Conservation (phyloP, 2,888 invertebrate genomes). For the Agrotis ipsilon region DNA sequence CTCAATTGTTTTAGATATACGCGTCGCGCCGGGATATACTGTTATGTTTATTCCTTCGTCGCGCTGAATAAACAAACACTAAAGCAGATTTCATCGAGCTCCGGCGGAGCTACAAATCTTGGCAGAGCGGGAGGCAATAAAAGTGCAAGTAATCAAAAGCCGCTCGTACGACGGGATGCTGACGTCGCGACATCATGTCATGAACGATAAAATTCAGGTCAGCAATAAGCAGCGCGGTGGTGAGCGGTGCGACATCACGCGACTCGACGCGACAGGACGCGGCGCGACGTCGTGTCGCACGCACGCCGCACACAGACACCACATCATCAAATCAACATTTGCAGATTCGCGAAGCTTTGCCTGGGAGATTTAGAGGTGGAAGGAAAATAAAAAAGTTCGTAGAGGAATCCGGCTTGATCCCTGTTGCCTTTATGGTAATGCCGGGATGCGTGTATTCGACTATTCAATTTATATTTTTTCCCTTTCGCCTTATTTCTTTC, state of each 20-base stretch:
- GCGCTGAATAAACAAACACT: conserved; percentile 66
- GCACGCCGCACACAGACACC: conserved; percentile 69
- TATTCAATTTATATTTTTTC: conserved; percentile 91
- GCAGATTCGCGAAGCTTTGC: conserved; percentile 91
- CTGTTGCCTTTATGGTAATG: conserved; percentile 91
- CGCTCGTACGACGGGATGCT: conserved; percentile 51
- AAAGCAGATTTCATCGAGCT: conserved; percentile 65
- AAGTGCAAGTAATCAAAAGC: conserved; percentile 71
- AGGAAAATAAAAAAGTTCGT: conserved; percentile 91
- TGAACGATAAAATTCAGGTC: conserved; percentile 70
- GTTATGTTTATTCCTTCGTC: conserved; percentile 49
- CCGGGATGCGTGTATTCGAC: conserved; percentile 91
- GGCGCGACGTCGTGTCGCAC: conserved; percentile 60
- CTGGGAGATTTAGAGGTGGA: conserved; percentile 91
- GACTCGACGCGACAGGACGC: conserved; percentile 44
- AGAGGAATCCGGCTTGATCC: conserved; percentile 90
- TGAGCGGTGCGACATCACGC: conserved; percentile 63
- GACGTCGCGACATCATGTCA: conserved; percentile 63
- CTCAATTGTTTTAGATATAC: conserved; percentile 70
- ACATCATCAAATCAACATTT: conserved; percentile 91
- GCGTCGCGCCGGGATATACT: conserved; percentile 41
- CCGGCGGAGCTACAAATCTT: conserved; percentile 60
- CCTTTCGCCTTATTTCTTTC: conserved; percentile 89
- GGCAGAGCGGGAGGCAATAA: conserved; percentile 61
- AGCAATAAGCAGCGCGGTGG: conserved; percentile 66